Evolutionary conservation across 2,888 invertebrate species (phyloP), one percentile per base, ranked within the genome.

Genomic region (Drosophila prostipennis): DNA sequence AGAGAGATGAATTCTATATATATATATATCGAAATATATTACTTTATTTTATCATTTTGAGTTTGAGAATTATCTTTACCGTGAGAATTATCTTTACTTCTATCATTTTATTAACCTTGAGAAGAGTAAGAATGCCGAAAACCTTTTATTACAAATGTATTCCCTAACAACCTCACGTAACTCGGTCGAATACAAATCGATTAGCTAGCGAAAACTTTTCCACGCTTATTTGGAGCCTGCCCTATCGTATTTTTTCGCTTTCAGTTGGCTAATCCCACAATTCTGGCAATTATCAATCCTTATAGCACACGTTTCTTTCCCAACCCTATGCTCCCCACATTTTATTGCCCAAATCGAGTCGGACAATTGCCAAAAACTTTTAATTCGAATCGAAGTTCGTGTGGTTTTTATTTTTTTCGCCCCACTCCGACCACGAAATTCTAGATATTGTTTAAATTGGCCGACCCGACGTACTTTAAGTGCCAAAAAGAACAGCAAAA

Each of bases 391-490:
- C 60, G 39, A 74, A 71, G 69, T 65, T 78, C 72, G 68, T 79
- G 80, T 63, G 72, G 64, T 67, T 80, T 63, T 57, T 64, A 65
- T 65, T 65, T 64, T 64, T 65, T 45, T 37, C 34, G 11, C 37
- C 37, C 63, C 36, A 40, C 32, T 36, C 32, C 32, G 49, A 23
- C 69, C 61, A 60, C 67, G 61, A 69, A 76, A 69, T 78, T 72
- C 74, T 65, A 77, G 72, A 79, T 79, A 80, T 84, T 80, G 79
- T 71, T 79, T 77, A 81, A 81, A 79, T 84, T 81, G 69, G 69
- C 69, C 54, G 59, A 69, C 52, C 46, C 53, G 48, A 49, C 67
- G 42, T 53, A 67, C 45, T 56, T 65, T 65, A 69, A 69, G 57
- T 74, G 76, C 78, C 73, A 78, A 78, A 57, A 67, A 71, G 43